Conservation (phyloP, 2,113 vertebrate genomes). For the Thunnus thynnus region DNA sequence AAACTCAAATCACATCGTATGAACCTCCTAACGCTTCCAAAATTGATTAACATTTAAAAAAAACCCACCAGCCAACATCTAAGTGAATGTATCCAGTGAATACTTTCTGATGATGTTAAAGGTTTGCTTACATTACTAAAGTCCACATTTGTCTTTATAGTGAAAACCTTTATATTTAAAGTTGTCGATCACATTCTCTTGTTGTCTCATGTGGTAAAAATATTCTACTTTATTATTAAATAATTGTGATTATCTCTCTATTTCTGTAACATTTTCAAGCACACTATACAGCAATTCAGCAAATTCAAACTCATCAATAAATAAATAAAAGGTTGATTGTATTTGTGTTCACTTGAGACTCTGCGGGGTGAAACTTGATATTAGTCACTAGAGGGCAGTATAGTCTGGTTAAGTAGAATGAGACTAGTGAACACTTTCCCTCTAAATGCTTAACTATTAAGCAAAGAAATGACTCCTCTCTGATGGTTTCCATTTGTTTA, state of each 20-base stretch:
- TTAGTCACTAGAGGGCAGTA: constrained; percentile 55
- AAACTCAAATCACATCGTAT: no score
- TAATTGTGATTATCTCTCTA: no score
- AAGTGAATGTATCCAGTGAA: no score
- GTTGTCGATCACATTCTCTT: no score
- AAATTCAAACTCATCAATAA: neutral
- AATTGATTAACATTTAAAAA: no score
- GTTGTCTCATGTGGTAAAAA: neutral
- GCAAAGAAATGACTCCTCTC: neutral
- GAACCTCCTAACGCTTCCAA: no score
- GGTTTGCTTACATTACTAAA: no score
- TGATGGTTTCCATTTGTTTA: constrained; percentile 32
- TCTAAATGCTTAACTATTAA: neutral
- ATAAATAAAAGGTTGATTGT: neutral
- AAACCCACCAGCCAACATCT: no score
- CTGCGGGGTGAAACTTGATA: neutral
- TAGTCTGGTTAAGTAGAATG: neutral
- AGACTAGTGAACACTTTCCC: neutral
- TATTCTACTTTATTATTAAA: no score
- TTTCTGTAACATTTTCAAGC: neutral
- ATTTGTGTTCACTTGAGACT: neutral
- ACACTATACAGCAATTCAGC: neutral
- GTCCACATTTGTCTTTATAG: no score
- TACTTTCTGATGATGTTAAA: no score
- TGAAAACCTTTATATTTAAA: no score